These are phyloP conservation scores for Ametastegia equiseti DNA, from an alignment of 2,888 invertebrate genomes.

Conservation along the genomic window DNA sequence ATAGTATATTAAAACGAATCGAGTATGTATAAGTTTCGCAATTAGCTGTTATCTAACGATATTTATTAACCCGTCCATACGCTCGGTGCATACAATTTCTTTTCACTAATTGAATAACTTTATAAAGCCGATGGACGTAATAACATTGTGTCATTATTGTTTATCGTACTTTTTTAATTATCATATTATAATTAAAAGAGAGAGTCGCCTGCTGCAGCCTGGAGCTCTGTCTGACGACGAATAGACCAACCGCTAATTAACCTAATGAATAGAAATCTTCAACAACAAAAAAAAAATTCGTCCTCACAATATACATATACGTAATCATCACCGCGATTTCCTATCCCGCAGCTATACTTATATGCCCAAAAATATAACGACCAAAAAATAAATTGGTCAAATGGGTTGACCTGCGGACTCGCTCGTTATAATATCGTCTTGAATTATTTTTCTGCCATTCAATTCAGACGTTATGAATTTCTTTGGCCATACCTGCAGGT, in stretches of 20 bases:
- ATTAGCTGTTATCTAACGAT: conserved; percentile 41
- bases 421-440: no score
- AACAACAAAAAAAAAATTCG: not conserved
- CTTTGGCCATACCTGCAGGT: no score
- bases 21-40: not conserved
- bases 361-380: no score
- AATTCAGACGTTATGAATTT: no score
- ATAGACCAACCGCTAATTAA: conserved; percentile 46
- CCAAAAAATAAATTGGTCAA: no score
- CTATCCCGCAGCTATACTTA: not conserved
- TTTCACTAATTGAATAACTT: conserved; percentile 10
- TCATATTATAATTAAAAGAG: conserved; percentile 36
- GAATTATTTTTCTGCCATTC: no score
- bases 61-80: not conserved
- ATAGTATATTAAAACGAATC: not conserved
- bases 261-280: conserved; percentile 42
- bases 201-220: not conserved
- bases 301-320: not conserved
- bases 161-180: not conserved
- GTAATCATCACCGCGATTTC: not conserved
- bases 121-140: not conserved
- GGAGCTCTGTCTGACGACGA: conserved; percentile 2
- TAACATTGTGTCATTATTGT: not conserved
- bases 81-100: not conserved
- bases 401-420: no score